These are phyloP conservation scores for Lysandra coridon DNA, from an alignment of 2,888 invertebrate species.

Conservation along the genomic window DNA sequence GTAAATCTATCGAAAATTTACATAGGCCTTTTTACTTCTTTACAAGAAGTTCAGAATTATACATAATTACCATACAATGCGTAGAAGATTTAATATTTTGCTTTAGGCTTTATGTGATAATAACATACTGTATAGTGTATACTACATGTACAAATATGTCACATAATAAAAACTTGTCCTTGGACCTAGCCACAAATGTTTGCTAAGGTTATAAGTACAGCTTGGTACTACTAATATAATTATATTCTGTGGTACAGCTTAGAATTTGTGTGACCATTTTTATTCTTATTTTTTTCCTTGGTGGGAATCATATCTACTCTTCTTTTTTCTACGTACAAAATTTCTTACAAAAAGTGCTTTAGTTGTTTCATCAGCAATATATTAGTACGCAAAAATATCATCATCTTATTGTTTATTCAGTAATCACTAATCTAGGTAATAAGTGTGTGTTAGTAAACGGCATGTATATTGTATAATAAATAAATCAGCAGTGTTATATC, in stretches of 20 bases:
- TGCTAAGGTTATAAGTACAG: no score
- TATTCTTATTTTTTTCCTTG: no score
- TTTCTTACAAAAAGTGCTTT: no score
- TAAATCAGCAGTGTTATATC: constrained; percentile 3
- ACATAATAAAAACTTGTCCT: background rate
- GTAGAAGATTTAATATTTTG: background rate
- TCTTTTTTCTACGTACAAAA: no score
- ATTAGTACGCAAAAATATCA: background rate
- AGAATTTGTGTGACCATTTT: background rate
- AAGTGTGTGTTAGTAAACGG: background rate
- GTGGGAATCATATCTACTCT: no score
- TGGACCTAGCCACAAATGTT: background rate
- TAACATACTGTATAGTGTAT: background rate
- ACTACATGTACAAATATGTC: background rate
- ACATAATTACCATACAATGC: background rate
- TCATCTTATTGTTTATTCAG: background rate
- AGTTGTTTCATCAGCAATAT: background rate
- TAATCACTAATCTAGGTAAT: background rate
- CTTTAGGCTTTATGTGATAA: background rate
- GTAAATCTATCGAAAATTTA: constrained; percentile 2
- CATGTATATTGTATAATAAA: background rate
- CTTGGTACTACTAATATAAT: no score
- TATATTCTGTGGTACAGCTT: background rate
- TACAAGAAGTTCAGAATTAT: background rate
- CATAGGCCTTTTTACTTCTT: background rate